Conservation (phyloP, 2,113 vertebrate species). For the Emberiza fucata region DNA sequence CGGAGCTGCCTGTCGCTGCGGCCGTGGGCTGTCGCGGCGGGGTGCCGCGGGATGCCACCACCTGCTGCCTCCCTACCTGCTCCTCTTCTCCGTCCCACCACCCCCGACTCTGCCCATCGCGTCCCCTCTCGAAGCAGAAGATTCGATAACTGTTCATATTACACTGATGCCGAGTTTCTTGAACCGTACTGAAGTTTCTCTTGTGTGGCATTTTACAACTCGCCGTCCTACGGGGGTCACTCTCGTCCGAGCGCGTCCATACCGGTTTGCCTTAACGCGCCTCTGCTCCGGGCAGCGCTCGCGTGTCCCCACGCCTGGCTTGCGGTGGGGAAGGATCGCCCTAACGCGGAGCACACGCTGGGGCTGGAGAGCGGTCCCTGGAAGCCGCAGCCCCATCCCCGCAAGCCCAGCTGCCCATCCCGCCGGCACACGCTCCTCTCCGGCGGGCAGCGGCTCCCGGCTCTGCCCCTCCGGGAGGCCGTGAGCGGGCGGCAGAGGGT, state of each 20-base stretch:
- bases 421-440: background rate
- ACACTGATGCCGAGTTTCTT: background rate
- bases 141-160: background rate
- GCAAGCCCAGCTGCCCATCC: background rate
- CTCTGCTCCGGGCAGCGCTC: background rate
- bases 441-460: background rate
- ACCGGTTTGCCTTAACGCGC: background rate
- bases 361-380: background rate
- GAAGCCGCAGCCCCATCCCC: background rate
- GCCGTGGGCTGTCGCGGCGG: background rate
- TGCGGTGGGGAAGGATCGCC: background rate
- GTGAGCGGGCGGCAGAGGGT: background rate
- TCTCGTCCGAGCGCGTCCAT: background rate
- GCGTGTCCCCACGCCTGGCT: too few species aligned
- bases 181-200: background rate
- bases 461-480: background rate
- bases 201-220: background rate
- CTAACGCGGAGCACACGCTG: background rate
- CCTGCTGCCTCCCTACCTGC: background rate
- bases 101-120: background rate
- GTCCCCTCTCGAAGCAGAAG: background rate
- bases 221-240: background rate
- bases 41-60: background rate
- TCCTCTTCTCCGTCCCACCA: background rate
- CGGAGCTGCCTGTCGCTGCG: background rate